A percentile compares a stretch with the other conserved stretches of the same genome.
Evolutionary conservation across 2,888 invertebrate genomes (phyloP).

Genomic region (Dryobotodes eremita): DNA sequence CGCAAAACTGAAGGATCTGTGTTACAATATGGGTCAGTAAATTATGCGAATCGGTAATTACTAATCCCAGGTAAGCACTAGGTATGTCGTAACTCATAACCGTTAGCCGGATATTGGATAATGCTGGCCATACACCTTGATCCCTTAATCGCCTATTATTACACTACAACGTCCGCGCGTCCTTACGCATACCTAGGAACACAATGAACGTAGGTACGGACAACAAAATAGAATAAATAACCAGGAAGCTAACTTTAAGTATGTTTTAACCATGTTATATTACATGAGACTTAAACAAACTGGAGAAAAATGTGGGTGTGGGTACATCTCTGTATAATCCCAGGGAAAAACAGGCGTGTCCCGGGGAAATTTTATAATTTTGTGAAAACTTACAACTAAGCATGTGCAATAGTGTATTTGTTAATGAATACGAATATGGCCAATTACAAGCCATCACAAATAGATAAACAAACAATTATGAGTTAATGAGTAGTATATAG

Average conservation of each 20-base stretch:
- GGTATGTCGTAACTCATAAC: constrained; percentile 20
- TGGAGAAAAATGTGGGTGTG: too few species aligned
- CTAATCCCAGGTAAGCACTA: constrained; percentile 23
- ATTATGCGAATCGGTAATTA: not conserved
- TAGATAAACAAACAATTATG: too few species aligned
- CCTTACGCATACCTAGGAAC: too few species aligned
- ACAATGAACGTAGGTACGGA: not conserved
- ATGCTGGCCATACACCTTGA: constrained; percentile 7
- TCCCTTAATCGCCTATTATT: constrained; percentile 25
- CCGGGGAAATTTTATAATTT: too few species aligned
- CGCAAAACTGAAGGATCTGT: not conserved
- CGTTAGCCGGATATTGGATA: constrained; percentile 16
- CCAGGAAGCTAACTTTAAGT: not conserved
- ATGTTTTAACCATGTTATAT: not conserved
- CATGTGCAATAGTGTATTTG: too few species aligned
- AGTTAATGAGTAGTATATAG: too few species aligned
- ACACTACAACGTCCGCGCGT: not conserved
- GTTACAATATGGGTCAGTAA: not conserved
- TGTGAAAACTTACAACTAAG: too few species aligned
- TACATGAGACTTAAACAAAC: too few species aligned
- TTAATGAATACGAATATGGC: too few species aligned
- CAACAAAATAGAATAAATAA: not conserved
- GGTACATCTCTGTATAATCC: too few species aligned
- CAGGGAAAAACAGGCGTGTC: too few species aligned
- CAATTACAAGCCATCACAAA: too few species aligned